These are phyloP conservation scores for Ctenoplectra terminalis DNA, from an alignment of 1,140 invertebrate species.

Conservation along the genomic window DNA sequence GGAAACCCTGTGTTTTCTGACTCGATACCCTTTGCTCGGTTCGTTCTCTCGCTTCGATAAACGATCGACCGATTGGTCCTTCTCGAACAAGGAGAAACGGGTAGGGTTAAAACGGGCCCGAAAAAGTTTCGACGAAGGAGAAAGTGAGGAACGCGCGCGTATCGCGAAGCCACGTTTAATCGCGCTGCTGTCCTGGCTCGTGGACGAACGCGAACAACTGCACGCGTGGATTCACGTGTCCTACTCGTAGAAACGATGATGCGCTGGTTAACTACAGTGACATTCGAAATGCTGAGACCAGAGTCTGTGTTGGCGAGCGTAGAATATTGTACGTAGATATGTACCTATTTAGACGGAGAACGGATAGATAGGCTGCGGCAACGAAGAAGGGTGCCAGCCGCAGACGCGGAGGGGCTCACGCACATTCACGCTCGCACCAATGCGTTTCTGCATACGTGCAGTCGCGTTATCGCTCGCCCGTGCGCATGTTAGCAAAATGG, in stretches of 20 bases:
- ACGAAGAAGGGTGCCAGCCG: constrained; percentile 53
- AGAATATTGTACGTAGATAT: too few species aligned
- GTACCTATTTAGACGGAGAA: constrained; percentile 1
- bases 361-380: constrained; percentile 25
- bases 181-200: too few species aligned
- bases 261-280: constrained; percentile 67
- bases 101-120: neutral
- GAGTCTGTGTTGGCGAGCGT: constrained; percentile 37
- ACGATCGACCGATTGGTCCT: neutral
- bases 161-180: neutral
- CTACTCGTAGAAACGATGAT: constrained; percentile 9
- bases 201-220: too few species aligned
- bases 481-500: constrained; percentile 78
- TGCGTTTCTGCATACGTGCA: neutral
- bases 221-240: constrained; percentile 33
- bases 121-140: too few species aligned
- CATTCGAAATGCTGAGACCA: constrained; percentile 71
- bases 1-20: constrained; percentile 21
- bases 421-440: neutral
- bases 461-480: neutral
- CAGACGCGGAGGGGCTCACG: constrained; percentile 62
- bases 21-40: neutral
- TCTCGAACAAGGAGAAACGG: too few species aligned
- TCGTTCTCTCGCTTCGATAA: neutral
- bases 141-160: neutral